These are phyloP conservation scores for Gobius niger DNA, from an alignment of 2,113 vertebrate genomes.

Conservation along the genomic window DNA sequence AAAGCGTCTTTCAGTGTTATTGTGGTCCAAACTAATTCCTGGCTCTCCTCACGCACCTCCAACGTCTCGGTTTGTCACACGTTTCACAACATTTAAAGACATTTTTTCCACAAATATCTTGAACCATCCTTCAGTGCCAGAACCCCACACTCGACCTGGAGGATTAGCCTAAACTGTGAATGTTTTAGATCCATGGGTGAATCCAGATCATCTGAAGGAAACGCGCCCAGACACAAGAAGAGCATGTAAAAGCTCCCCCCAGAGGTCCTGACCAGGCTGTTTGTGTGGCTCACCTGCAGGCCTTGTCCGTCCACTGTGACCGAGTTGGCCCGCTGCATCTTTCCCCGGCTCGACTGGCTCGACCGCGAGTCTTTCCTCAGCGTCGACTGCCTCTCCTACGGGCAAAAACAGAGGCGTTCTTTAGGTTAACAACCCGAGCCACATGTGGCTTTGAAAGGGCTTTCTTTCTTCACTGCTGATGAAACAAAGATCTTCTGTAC, in stretches of 20 bases:
- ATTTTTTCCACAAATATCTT: too few relatives aligned
- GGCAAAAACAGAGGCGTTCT: conserved; percentile 13
- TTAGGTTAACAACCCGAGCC: neutral
- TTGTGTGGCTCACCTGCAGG: conserved; percentile 81
- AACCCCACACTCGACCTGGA: too few relatives aligned
- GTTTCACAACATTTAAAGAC: too few relatives aligned
- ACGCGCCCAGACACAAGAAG: neutral
- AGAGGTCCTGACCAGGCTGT: neutral
- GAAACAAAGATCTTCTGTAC: too few relatives aligned
- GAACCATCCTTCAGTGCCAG: too few relatives aligned
- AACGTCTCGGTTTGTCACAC: too few relatives aligned
- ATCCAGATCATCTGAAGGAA: neutral
- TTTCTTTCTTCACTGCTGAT: too few relatives aligned
- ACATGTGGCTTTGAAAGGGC: neutral
- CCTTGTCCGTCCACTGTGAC: conserved; percentile 92
- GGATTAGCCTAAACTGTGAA: neutral
- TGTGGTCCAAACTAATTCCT: too few relatives aligned
- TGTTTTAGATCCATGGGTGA: neutral
- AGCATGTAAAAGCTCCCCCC: neutral
- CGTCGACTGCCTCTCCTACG: conserved; percentile 87
- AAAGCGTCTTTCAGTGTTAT: too few relatives aligned
- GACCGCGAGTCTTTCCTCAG: conserved; percentile 85
- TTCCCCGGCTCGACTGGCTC: conserved; percentile 83
- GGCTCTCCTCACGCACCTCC: too few relatives aligned
- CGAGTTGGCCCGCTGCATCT: conserved; percentile 93